Evolutionary conservation across 2,888 invertebrate genomes (phyloP).

Genomic region (Theodoxus fluviatilis): DNA sequence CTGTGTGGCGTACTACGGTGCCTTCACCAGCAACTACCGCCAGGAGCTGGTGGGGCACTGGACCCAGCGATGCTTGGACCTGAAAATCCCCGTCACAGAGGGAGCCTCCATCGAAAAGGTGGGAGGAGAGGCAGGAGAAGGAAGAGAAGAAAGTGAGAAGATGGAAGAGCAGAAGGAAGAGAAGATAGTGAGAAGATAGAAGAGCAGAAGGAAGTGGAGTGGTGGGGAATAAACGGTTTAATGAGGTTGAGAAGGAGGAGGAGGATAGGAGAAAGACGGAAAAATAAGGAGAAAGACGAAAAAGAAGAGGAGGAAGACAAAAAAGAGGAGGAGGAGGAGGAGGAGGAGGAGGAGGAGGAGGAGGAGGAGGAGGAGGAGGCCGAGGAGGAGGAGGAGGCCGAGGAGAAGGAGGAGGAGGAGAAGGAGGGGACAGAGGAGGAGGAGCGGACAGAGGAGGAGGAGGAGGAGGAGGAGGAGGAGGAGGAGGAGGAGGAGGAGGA

Average conservation of each 20-base stretch:
- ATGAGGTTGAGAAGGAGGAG: conserved; percentile 74
- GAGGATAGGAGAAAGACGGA: conserved; percentile 76
- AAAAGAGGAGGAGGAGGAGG: no score
- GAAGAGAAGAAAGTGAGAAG: conserved; percentile 81
- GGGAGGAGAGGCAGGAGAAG: conserved; percentile 79
- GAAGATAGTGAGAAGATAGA: conserved; percentile 72
- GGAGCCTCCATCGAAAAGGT: conserved; percentile 73
- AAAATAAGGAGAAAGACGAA: no score
- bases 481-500: conserved; percentile 79
- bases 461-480: conserved; percentile 77
- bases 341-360: no score
- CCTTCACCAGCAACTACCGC: conserved; percentile 64
- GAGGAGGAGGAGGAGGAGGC: no score
- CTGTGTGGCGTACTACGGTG: conserved; percentile 67
- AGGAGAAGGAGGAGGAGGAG: no score
- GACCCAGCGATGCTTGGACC: conserved; percentile 73
- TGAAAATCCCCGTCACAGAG: conserved; percentile 77
- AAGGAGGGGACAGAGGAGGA: no score
- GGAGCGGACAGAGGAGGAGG: no score
- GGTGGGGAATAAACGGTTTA: no score
- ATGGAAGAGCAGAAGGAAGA: conserved; percentile 83
- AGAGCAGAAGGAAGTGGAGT: conserved; percentile 64
- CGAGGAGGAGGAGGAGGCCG: no score
- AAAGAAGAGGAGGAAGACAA: no score
- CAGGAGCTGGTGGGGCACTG: conserved; percentile 71